Evolutionary conservation across 2,113 vertebrate genomes (phyloP), one percentile per base, ranked within the genome.

Genomic region (Perca schrenkii): DNA sequence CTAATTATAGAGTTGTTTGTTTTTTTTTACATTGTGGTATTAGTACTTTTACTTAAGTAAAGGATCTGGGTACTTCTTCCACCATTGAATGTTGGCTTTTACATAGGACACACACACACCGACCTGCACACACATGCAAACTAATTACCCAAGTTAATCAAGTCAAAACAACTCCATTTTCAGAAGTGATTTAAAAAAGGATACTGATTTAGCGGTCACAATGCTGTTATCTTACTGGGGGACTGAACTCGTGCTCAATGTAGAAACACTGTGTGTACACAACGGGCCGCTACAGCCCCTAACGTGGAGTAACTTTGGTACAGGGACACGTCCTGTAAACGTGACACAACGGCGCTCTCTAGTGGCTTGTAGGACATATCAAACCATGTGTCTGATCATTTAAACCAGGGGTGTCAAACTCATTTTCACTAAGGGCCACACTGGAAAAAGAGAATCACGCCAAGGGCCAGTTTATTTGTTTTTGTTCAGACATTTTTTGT

Each of bases 291-390:
- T 21, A 15, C 5, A 60, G 28, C 43, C 49, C 25, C 17, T 34
- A 31, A 72, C 3, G 11, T 19, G 8, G 31, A 57, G 6, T 17
- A 50, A 68, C 17, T 57, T 28, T 63, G 21, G 15, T 50, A 11
- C 12, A 25, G 31, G 22, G 12, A 56, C 22, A 53, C n/a, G 8
- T 65, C 19, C 46, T 62, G 70, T 67, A 22, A 34, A 76, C 13
- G 25, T 65, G 61, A 78, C 21, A 68, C 84, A 77, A 52, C 58
- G 70, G 62, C 46, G 72, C 82, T 12, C 88, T 83, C 93, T 88
- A 31, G 83, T 90, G 93, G 75, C 21, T 13, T 0, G 10, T 1
- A 40, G 8, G 5, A 64, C 12, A 19, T 4, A 62, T n/a, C 0
- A 61, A 52, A 0, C 7, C 25, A 15, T 57, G 31, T 8, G n/a